Evolutionary conservation across 2,113 vertebrate genomes (phyloP), one percentile per base, ranked within the genome.

Genomic region (Sarotherodon lohbergeri): DNA sequence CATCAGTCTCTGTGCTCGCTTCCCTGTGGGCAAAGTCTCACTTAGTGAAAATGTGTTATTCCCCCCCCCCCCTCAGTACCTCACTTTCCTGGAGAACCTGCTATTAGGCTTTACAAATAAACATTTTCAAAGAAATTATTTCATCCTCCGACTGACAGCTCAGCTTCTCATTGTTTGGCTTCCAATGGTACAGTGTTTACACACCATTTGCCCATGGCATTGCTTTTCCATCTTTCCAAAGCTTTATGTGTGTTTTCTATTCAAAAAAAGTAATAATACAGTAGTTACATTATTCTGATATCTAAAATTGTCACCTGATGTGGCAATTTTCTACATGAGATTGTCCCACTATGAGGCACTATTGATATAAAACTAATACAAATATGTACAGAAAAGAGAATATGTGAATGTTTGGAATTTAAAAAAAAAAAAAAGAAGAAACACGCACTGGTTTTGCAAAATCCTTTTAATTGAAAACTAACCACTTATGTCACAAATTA

Each of bases 11-110:
- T 66, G 54, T 9, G 68, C 19, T 63, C 13, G 27, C 36, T 63
- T 52, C 89, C 87, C 91, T 61, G 83, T 85, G 82, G 89, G 41
- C 87, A 22, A 88, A 85, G 79, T 86, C 89, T 92, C 88, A 86
- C 36, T 66, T 41, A 84, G 80, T 3, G 27, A 48, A 66, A 14
- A 32, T 22, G 29, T 84, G 13, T 41, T 32, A 32, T 48, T 73
- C 11, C 27, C 17, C 32, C 8, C 0, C 7, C 29, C 41, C 16
- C 9, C 4, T n/a, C 8, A 10, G 63, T 73, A 41, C 83, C 56
- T 83, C 63, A 12, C 32, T 86, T 90, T 92, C 84, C 27, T 22
- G 17, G 85, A 86, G n/a, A 86, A 80, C 54, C 48, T 66, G n/a
- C 59, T 24, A 85, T 93, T 83, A 83, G 54, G 36, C 48, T 16